Percentiles rank a stretch among this genome's conserved stretches.
Evolutionary conservation across 2,888 invertebrate species (phyloP).

Genomic region (Periphyllus acericola): DNA sequence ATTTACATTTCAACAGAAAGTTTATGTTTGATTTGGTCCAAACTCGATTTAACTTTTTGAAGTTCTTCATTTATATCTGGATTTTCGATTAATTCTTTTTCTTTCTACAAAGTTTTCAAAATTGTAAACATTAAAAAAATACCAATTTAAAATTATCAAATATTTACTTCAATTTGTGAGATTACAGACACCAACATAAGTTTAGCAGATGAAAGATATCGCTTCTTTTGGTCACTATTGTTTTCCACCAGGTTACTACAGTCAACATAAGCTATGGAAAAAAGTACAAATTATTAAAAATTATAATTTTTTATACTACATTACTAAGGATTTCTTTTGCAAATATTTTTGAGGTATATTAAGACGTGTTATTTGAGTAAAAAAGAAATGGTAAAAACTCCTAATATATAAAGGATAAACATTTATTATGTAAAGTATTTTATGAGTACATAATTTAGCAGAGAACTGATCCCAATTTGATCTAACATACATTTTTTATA

Average conservation of each 20-base stretch:
- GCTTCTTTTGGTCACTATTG: slow-evolving; percentile 63
- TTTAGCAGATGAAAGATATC: slow-evolving; percentile 65
- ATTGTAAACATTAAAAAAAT: neutral
- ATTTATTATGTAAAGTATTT: too few relatives aligned
- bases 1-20: neutral
- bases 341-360: too few relatives aligned
- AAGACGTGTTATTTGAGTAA: too few relatives aligned
- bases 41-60: slow-evolving; percentile 37
- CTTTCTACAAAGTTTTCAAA: slow-evolving; percentile 57
- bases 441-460: too few relatives aligned
- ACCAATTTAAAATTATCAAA: neutral
- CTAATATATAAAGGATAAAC: too few relatives aligned
- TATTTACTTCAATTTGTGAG: slow-evolving; percentile 65
- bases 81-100: slow-evolving; percentile 32
- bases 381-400: too few relatives aligned
- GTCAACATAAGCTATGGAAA: slow-evolving; percentile 64
- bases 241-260: slow-evolving; percentile 63
- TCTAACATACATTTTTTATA: too few relatives aligned
- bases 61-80: slow-evolving; percentile 24
- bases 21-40: slow-evolving; percentile 25
- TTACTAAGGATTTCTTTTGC: too few relatives aligned
- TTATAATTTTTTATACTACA: neutral
- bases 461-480: too few relatives aligned
- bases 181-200: slow-evolving; percentile 65
- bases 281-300: neutral